These are phyloP conservation scores for Poecilia velifera DNA, from an alignment of 2,797 vertebrate genomes.

Conservation along the genomic window DNA sequence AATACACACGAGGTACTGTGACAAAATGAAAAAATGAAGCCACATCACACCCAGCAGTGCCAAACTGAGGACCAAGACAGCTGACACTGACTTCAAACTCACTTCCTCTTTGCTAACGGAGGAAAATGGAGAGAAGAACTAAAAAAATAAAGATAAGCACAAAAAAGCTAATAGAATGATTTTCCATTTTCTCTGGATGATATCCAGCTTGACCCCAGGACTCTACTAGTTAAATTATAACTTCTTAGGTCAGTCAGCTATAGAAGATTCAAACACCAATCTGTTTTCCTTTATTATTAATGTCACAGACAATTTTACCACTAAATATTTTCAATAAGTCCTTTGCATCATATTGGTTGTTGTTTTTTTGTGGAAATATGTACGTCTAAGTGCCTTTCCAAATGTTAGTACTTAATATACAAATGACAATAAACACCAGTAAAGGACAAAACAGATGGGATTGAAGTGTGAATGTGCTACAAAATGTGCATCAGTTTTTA, in stretches of 20 bases:
- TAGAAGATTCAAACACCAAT: neutral
- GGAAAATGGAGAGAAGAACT: constrained; percentile 37
- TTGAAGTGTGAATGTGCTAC: neutral
- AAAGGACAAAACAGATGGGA: neutral
- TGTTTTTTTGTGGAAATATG: neutral
- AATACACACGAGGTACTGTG: neutral
- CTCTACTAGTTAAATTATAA: constrained; percentile 26
- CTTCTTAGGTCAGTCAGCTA: neutral
- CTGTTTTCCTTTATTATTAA: neutral
- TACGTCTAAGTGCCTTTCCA: neutral
- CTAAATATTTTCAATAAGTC: neutral
- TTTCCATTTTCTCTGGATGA: constrained; percentile 58
- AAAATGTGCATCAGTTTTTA: neutral
- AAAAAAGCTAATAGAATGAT: constrained; percentile 44
- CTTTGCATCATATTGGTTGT: neutral
- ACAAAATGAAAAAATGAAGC: constrained; percentile 4
- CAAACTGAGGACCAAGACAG: neutral
- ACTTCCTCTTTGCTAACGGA: constrained; percentile 31
- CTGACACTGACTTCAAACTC: constrained; percentile 20
- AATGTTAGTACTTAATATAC: neutral
- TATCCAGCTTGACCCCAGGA: constrained; percentile 63
- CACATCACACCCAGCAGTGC: constrained; percentile 36
- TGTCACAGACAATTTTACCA: neutral
- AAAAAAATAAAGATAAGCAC: constrained; percentile 41
- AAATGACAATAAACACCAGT: neutral